These are phyloP conservation scores for Anguilla japonica DNA, from an alignment of 2,113 vertebrate species.

Conservation along the genomic window DNA sequence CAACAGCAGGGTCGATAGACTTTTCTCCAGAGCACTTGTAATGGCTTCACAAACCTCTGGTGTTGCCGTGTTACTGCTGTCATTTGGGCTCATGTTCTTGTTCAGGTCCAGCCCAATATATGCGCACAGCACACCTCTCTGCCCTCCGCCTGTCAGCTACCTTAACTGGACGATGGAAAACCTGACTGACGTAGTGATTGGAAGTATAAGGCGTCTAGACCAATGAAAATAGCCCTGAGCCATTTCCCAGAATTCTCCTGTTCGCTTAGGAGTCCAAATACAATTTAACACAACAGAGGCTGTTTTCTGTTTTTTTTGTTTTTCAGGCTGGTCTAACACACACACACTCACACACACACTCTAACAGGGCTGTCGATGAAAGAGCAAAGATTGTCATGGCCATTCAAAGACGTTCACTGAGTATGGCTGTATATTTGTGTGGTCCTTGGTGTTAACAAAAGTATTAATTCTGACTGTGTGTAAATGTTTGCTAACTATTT, in stretches of 20 bases:
- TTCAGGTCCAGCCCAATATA: background rate
- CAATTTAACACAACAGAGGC: background rate
- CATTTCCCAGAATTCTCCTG: background rate
- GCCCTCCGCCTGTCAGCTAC: background rate
- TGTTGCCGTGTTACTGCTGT: background rate
- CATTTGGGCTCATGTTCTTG: background rate
- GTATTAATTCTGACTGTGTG: slow-evolving; percentile 31
- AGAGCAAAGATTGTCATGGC: slow-evolving; percentile 11
- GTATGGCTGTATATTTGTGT: slow-evolving; percentile 6
- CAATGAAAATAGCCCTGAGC: background rate
- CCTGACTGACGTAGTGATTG: background rate
- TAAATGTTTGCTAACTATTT: slow-evolving; percentile 28
- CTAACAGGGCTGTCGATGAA: background rate
- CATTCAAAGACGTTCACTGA: slow-evolving; percentile 3
- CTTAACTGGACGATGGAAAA: background rate
- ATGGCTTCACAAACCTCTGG: background rate
- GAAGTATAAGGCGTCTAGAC: background rate
- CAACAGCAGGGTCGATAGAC: background rate
- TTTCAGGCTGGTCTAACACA: background rate
- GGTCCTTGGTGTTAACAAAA: slow-evolving; percentile 24
- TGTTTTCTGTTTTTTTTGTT: background rate
- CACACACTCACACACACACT: background rate
- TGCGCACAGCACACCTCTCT: background rate
- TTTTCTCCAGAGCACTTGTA: background rate
- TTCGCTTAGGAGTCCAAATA: background rate